These are phyloP conservation scores for Pandemis heparana DNA, from an alignment of 2,888 invertebrate genomes.

Conservation along the genomic window DNA sequence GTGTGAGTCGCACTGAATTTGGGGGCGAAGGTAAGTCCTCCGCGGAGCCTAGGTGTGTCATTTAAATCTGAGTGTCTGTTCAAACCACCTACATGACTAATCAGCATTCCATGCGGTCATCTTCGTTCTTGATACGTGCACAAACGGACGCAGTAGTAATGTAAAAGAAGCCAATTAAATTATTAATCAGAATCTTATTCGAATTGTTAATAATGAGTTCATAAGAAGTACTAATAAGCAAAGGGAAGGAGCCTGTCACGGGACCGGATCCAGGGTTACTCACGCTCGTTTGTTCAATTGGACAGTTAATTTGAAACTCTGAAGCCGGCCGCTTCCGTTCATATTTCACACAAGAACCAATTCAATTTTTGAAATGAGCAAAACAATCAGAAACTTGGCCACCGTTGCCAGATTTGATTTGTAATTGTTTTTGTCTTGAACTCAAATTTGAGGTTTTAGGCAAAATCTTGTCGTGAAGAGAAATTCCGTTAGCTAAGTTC, in stretches of 20 bases:
- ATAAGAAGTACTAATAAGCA: conserved; percentile 35
- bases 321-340: conserved; percentile 71
- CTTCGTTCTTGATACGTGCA: background rate
- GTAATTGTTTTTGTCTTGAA: background rate
- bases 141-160: background rate
- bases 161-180: background rate
- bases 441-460: no score
- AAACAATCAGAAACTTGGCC: background rate
- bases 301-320: conserved; percentile 69
- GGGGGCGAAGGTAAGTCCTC: conserved; percentile 42
- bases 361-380: conserved; percentile 45
- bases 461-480: no score
- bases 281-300: conserved; percentile 81
- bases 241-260: conserved; percentile 66
- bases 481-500: no score
- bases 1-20: conserved; percentile 58
- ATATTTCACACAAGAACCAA: conserved; percentile 71
- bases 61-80: conserved; percentile 2
- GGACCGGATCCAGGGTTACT: conserved; percentile 78
- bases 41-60: conserved; percentile 21
- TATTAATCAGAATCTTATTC: conserved; percentile 6
- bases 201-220: conserved; percentile 24
- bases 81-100: background rate
- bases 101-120: background rate
- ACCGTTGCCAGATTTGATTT: background rate